Evolutionary conservation across 2,888 invertebrate species (phyloP).

Genomic region (Serrognathus titanus): DNA sequence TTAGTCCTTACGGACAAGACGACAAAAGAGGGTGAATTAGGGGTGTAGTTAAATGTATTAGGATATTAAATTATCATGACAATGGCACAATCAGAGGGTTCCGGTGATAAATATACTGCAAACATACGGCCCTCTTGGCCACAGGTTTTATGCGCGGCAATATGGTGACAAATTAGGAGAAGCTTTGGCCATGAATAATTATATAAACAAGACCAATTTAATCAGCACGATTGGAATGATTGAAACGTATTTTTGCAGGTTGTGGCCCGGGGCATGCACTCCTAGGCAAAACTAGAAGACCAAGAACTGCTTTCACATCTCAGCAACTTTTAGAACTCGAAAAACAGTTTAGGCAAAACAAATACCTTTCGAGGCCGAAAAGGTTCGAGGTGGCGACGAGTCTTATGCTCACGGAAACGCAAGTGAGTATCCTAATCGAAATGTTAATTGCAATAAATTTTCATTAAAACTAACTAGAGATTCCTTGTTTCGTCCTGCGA

Average conservation of each 20-base stretch:
- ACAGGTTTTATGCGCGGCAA: slow-evolving; percentile 49
- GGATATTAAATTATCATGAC: slow-evolving; percentile 54
- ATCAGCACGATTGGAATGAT: not conserved
- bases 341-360: slow-evolving; percentile 98
- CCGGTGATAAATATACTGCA: slow-evolving; percentile 50
- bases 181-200: slow-evolving; percentile 41
- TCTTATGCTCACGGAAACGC: slow-evolving; percentile 96
- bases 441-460: not conserved
- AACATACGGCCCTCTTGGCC: slow-evolving; percentile 51
- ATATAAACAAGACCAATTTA: slow-evolving; percentile 33
- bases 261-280: slow-evolving; percentile 71
- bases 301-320: slow-evolving; percentile 95
- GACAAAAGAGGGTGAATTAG: slow-evolving; percentile 40
- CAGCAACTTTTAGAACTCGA: slow-evolving; percentile 97
- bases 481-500: not conserved
- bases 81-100: slow-evolving; percentile 49
- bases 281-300: slow-evolving; percentile 83
- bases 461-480: not conserved
- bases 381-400: slow-evolving; percentile 98
- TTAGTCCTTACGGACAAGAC: slow-evolving; percentile 19
- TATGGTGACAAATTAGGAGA: slow-evolving; percentile 47
- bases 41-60: slow-evolving; percentile 52
- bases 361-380: slow-evolving; percentile 96
- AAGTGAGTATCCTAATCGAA: slow-evolving; percentile 58
- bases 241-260: slow-evolving; percentile 44